phyloP scores from a whole-genome alignment of 2,888 invertebrate species.

The Cylloceria caligata region DNA sequence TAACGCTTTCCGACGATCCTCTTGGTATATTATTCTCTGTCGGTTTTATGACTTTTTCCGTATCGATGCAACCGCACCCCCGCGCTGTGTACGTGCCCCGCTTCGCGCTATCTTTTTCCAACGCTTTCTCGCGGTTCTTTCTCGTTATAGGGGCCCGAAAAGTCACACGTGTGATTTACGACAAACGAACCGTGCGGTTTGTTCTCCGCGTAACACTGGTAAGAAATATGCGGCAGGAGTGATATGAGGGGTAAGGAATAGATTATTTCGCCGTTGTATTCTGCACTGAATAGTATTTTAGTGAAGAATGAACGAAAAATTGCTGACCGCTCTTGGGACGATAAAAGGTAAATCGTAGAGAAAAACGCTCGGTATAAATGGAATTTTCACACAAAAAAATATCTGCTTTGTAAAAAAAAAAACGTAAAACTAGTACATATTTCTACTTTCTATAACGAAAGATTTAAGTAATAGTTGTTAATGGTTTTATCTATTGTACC shows the following conservation, averaged over 20 bases:
- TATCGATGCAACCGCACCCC: constrained; percentile 60
- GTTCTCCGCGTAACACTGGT: constrained; percentile 12
- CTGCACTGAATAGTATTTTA: constrained; percentile 49
- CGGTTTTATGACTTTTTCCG: constrained; percentile 60
- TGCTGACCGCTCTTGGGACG: background rate
- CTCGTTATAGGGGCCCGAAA: constrained; percentile 60
- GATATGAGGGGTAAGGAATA: constrained; percentile 38
- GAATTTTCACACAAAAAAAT: background rate
- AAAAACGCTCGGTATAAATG: constrained; percentile 2
- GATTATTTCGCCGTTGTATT: constrained; percentile 44
- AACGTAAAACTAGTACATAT: background rate
- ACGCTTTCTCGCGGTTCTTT: constrained; percentile 27
- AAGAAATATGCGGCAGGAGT: constrained; percentile 50
- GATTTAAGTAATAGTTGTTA: background rate
- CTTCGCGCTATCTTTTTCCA: constrained; percentile 20
- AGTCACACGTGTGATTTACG: constrained; percentile 68
- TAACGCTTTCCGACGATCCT: constrained; percentile 45
- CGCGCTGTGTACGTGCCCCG: constrained; percentile 8
- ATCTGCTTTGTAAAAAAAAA: background rate
- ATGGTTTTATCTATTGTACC: too few species aligned
- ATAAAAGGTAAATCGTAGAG: background rate
- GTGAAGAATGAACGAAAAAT: constrained; percentile 1
- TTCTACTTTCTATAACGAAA: background rate
- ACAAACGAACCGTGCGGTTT: constrained; percentile 61
- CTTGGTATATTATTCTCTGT: constrained; percentile 23